phyloP scores from a whole-genome alignment of 1,140 invertebrate species.

The Trissolcus basalis region DNA sequence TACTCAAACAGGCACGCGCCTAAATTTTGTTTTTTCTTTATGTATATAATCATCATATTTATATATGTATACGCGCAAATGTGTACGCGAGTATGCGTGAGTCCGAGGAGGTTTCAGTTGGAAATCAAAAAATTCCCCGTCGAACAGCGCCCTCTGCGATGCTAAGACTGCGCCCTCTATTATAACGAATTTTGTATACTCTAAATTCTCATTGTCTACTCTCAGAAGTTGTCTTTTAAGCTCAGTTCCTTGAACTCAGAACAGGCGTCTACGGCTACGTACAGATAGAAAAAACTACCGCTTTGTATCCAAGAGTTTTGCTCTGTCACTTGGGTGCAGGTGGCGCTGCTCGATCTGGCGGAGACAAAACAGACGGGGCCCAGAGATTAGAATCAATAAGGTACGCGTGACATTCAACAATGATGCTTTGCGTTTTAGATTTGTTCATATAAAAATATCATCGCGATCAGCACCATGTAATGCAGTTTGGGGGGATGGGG shows the following conservation, averaged over 20 bases:
- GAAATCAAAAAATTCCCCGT: conserved; percentile 7
- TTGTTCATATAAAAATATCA: conserved; percentile 54
- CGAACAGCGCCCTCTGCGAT: conserved; percentile 9
- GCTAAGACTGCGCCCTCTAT: conserved; percentile 20
- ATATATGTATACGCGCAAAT: conserved; percentile 56
- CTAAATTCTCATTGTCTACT: background rate
- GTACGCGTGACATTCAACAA: conserved; percentile 18
- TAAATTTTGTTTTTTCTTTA: conserved; percentile 17
- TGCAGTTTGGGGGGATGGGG: conserved; percentile 2
- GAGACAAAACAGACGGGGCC: no score
- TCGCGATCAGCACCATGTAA: conserved; percentile 47
- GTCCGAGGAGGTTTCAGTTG: conserved; percentile 9
- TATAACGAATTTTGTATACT: conserved; percentile 4
- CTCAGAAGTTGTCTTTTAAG: background rate
- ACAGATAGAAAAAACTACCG: conserved; percentile 15
- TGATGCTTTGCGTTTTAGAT: conserved; percentile 42
- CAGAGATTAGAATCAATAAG: background rate
- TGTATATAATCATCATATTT: conserved; percentile 42
- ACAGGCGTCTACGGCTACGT: conserved; percentile 9
- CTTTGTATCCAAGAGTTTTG: background rate
- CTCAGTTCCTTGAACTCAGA: conserved; percentile 2
- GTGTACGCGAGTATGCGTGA: conserved; percentile 49
- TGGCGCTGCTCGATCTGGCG: conserved; percentile 5
- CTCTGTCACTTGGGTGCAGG: background rate
- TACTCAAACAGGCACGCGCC: conserved; percentile 47